Conservation (phyloP, 2,888 invertebrate genomes). For the Minunthozetes semirufus region DNA sequence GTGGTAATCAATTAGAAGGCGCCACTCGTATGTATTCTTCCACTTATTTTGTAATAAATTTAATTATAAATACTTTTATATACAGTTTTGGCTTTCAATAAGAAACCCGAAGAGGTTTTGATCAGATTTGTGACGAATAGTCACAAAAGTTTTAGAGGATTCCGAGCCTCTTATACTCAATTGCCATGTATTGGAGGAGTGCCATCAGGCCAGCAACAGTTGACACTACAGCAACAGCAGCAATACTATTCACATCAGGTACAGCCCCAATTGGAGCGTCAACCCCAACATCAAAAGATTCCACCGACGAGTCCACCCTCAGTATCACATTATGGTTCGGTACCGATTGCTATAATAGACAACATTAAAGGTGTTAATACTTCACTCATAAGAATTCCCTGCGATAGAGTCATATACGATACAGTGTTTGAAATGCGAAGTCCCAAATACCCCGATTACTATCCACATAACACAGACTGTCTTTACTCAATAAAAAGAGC, state of each 20-base stretch:
- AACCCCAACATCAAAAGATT: background rate
- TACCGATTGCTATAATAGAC: constrained; percentile 7
- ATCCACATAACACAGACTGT: constrained; percentile 40
- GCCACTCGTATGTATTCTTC: constrained; percentile 42
- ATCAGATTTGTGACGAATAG: constrained; percentile 42
- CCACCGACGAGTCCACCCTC: too few relatives aligned
- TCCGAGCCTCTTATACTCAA: constrained; percentile 42
- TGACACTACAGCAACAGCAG: background rate
- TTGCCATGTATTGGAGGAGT: constrained; percentile 41
- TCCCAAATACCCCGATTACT: constrained; percentile 42
- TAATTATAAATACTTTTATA: background rate
- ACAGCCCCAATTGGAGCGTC: background rate
- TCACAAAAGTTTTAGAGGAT: constrained; percentile 41
- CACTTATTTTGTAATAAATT: background rate
- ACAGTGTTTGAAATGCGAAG: constrained; percentile 40
- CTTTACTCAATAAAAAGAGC: constrained; percentile 41
- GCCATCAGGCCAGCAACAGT: constrained; percentile 23
- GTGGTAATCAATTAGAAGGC: constrained; percentile 44
- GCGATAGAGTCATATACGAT: constrained; percentile 35
- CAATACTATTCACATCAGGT: background rate
- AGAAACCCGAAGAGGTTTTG: constrained; percentile 28
- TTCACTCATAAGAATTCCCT: background rate
- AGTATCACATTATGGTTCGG: constrained; percentile 3
- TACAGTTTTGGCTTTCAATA: constrained; percentile 33
- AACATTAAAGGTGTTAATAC: background rate